These are phyloP conservation scores for Phyllostomus hastatus DNA, from an alignment of 2,113 vertebrate species.

Conservation along the genomic window DNA sequence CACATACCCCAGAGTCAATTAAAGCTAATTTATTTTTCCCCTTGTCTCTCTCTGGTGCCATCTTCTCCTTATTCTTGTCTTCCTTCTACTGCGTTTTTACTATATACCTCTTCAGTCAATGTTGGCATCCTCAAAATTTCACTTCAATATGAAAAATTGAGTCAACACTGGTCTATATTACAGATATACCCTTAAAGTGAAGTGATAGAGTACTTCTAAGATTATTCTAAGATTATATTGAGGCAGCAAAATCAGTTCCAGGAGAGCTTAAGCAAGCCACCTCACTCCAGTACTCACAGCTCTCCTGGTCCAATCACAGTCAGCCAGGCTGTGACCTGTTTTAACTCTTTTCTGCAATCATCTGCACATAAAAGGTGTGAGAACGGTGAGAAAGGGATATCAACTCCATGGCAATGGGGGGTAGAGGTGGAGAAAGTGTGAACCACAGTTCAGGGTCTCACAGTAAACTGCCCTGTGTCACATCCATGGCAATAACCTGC, in stretches of 20 bases:
- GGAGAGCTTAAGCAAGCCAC: neutral
- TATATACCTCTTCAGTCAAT: neutral
- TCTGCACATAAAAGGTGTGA: constrained; percentile 25
- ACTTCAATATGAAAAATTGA: neutral
- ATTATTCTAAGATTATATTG: neutral
- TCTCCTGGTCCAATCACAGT: neutral
- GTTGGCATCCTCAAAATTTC: constrained; percentile 25
- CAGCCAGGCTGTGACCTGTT: neutral
- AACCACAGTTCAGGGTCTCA: neutral
- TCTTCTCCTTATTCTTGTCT: neutral
- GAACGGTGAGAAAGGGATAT: constrained; percentile 23
- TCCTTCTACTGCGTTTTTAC: neutral
- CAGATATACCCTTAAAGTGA: neutral
- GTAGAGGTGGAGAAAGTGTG: neutral
- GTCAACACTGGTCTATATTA: neutral
- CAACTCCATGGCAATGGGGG: neutral
- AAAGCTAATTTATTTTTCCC: neutral
- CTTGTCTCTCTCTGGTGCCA: neutral
- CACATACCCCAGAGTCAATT: neutral
- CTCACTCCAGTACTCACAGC: neutral
- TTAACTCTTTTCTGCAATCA: neutral
- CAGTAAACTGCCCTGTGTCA: neutral
- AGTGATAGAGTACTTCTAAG: neutral
- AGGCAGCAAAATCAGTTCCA: neutral
- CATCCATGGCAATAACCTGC: neutral